Percentiles rank a stretch among this genome's conserved stretches.
Evolutionary conservation across 1,140 invertebrate genomes (phyloP).

Genomic region (Aplysia californica): DNA sequence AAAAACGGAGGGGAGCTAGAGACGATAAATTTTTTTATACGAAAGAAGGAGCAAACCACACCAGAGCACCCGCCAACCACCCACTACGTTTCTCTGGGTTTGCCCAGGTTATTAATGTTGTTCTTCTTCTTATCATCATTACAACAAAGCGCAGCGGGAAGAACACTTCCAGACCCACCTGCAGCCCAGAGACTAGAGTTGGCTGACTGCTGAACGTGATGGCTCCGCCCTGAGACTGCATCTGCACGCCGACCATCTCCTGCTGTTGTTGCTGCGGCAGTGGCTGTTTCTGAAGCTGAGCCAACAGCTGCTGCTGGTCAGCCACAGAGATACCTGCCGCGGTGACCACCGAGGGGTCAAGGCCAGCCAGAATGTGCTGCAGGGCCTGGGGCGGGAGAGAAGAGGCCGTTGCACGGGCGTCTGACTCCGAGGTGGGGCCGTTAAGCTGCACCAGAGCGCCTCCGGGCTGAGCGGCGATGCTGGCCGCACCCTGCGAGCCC

Average conservation of each 20-base stretch:
- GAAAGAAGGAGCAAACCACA: too few species aligned
- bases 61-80: too few species aligned
- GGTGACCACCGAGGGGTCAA: slow-evolving; percentile 16
- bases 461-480: slow-evolving; percentile 4
- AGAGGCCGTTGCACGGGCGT: neutral
- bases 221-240: slow-evolving; percentile 26
- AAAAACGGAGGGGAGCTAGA: too few species aligned
- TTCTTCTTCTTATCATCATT: too few species aligned
- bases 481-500: too few species aligned
- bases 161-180: slow-evolving; percentile 4
- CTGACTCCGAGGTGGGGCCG: neutral
- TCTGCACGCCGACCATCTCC: slow-evolving; percentile 60
- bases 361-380: slow-evolving; percentile 18
- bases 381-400: slow-evolving; percentile 9
- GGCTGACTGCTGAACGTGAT: neutral
- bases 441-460: slow-evolving; percentile 9
- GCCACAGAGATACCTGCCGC: slow-evolving; percentile 4
- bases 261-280: slow-evolving; percentile 47
- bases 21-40: too few species aligned
- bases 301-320: slow-evolving; percentile 22
- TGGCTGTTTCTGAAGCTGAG: slow-evolving; percentile 37
- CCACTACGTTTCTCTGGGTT: too few species aligned
- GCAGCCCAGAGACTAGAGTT: slow-evolving; percentile 1
- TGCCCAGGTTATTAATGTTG: too few species aligned
- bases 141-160: too few species aligned